Base-by-base conservation (phyloP, 1,140 invertebrate species). In the Bathynomus jamesi region DNA sequence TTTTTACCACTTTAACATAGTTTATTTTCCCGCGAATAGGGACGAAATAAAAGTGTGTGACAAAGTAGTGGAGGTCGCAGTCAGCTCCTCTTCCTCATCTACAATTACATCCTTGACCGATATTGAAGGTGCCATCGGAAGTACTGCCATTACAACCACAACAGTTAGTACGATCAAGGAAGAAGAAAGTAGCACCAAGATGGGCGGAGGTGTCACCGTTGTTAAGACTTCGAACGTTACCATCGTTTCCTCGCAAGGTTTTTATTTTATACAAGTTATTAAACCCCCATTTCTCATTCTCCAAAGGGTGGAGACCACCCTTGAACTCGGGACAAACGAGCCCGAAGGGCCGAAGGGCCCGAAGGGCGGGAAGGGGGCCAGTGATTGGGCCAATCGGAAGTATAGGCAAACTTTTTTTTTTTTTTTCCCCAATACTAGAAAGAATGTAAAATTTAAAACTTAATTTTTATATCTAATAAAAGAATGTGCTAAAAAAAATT, bases 31-130 rank as follows among this genome's bases (percentile, higher is more conserved):
- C 29, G 27, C 65, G 13, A 65, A 29, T 73, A 73, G 71, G 67
- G 71, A 73, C 30, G 71, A 73, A 10, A 28, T 73, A 28, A 73
- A 69, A 69, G 61, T 68, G 21, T 65, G 62, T 8, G 78, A 79
- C 64, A 79, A 74, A 63, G 75, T 71, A 27, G 65, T 72, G 60
- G 78, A 77, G 8, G 62, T 71, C 53, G 63, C 65, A 53, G n/a
- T n/a, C n/a, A n/a, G n/a, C n/a, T n/a, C n/a, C n/a, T 17, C 40
- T 3, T 53, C 40, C 2, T 53, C 40, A 17, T 53, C 40, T 17
- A 21, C 21, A 17, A 21, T 53, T 11, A 53, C 40, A 1, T 53
- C 40, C 2, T 21, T 53, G 21, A 21, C 40, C 5, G 40, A 53
- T 24, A 74, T 78, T 10, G 80, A 40, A 4, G 31, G 27, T 30